Conservation (phyloP, 2,113 vertebrate genomes). For the Tamias sibiricus region DNA sequence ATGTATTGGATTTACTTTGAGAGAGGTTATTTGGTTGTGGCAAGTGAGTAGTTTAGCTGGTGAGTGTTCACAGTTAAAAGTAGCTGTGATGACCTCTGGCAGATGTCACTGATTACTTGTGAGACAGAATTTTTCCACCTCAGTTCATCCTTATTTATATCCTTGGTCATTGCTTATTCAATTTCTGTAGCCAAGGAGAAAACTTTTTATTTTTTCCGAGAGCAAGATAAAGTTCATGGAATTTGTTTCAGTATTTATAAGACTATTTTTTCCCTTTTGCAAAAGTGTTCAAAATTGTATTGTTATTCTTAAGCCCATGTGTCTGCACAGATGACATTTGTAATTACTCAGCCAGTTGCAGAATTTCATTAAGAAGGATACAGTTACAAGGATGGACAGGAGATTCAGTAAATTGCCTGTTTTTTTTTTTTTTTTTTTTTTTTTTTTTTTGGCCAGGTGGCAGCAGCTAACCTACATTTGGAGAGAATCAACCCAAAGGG, state of each 20-base stretch:
- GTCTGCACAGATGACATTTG: slow-evolving; percentile 61
- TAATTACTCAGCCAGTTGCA: slow-evolving; percentile 63
- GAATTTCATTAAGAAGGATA: background rate
- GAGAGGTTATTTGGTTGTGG: slow-evolving; percentile 77
- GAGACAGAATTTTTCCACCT: slow-evolving; percentile 60
- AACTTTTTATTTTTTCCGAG: background rate
- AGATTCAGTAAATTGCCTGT: slow-evolving; percentile 49
- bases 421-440: too few relatives aligned
- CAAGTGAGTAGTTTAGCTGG: slow-evolving; percentile 73
- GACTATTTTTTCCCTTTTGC: slow-evolving; percentile 65
- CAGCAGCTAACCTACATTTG: slow-evolving; percentile 37
- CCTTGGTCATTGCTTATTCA: slow-evolving; percentile 41
- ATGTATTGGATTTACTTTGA: slow-evolving; percentile 71
- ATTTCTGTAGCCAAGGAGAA: slow-evolving; percentile 55
- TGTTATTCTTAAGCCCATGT: slow-evolving; percentile 71
- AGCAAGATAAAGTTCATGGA: slow-evolving; percentile 71
- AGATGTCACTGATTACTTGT: slow-evolving; percentile 59
- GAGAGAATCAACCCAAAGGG: slow-evolving; percentile 45
- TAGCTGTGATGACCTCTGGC: slow-evolving; percentile 67
- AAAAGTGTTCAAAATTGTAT: slow-evolving; percentile 39
- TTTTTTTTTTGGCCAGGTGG: too few relatives aligned
- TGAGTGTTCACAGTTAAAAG: slow-evolving; percentile 75
- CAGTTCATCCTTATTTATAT: slow-evolving; percentile 62
- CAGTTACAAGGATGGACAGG: background rate
- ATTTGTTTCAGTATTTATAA: slow-evolving; percentile 38